Base-by-base conservation (phyloP, 2,888 invertebrate species). In the Iphiclides podalirius region DNA sequence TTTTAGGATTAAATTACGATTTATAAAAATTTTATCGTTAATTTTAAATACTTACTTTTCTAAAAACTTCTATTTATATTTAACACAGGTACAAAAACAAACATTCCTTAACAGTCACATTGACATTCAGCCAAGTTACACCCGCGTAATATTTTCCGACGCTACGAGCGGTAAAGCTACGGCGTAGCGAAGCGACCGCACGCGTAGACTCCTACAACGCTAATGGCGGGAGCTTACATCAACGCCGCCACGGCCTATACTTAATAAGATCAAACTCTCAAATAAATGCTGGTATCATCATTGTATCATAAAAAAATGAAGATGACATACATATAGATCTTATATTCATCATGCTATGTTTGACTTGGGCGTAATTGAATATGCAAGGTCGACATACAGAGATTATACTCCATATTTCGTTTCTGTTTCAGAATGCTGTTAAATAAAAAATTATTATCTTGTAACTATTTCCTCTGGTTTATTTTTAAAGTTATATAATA, bases 171-270 rank as follows among this genome's bases (percentile, higher is more conserved):
- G 70, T 73, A 14, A 23, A 55, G 70, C 76, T 75, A 79, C 72
- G 76, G 60, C 57, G 59, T 57, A 59, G 61, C 55, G 9, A 16
- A 51, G 17, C 59, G 59, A 69, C 81, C 79, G 75, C 71, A 64
- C 77, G 67, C 75, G 69, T 62, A 67, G 69, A 60, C 67, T 55
- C 56, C 66, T 61, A 61, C 66, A 64, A 62, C 67, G 61, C 70
- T 72, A 82, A 69, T 82, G 82, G 66, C 74, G 71, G 68, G 66
- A 65, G 63, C 50, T 39, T 15, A 15, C 35, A 15, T 31, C 52
- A 28, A 20, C 47, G 39, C 28, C n/a, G n/a, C n/a, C 52, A 54
- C 42, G 55, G 55, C 52, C 28, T 31, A 8, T 11, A 16, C 4
- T 11, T n/a, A 20, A 20, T 20, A 4, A 31, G 12, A 20, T 20